phyloP scores from a whole-genome alignment of 1,140 invertebrate genomes.

The Calliopsis andreniformis region DNA sequence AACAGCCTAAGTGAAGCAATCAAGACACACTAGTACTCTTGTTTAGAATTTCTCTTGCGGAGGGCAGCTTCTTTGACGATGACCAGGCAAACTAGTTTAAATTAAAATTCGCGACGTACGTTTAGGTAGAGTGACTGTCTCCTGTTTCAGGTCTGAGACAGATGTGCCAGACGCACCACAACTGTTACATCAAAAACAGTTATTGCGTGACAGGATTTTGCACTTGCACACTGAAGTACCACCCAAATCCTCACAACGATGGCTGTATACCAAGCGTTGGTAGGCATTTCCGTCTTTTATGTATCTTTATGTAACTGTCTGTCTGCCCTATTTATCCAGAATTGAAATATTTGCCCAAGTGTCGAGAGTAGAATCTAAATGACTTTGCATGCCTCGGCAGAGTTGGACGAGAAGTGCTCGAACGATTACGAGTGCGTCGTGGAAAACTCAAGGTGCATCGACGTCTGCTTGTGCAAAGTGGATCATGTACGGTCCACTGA shows the following conservation, averaged over 20 bases:
- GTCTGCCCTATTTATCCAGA: too few relatives aligned
- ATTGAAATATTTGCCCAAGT: too few relatives aligned
- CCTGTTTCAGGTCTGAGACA: slow-evolving; percentile 66
- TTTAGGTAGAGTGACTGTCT: too few relatives aligned
- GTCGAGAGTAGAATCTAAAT: not conserved
- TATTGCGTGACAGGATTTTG: slow-evolving; percentile 71
- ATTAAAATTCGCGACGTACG: not conserved
- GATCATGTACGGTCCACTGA: slow-evolving; percentile 68
- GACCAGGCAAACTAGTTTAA: too few relatives aligned
- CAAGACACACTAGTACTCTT: too few relatives aligned
- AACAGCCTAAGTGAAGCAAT: too few relatives aligned
- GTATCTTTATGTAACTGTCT: too few relatives aligned
- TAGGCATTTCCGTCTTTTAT: slow-evolving; percentile 55
- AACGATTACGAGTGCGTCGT: slow-evolving; percentile 72
- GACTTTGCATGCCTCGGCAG: slow-evolving; percentile 43
- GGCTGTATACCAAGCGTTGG: slow-evolving; percentile 70
- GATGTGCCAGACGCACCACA: slow-evolving; percentile 66
- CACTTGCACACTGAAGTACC: slow-evolving; percentile 67
- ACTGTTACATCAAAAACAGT: slow-evolving; percentile 73
- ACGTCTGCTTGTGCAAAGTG: slow-evolving; percentile 69
- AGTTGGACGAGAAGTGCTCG: slow-evolving; percentile 64
- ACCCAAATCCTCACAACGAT: slow-evolving; percentile 67
- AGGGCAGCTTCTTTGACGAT: too few relatives aligned
- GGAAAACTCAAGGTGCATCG: slow-evolving; percentile 68
- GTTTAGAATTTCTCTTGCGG: too few relatives aligned